Evolutionary conservation across 2,113 vertebrate species (phyloP), one percentile per base, ranked within the genome.

Genomic region (Sturnira hondurensis): DNA sequence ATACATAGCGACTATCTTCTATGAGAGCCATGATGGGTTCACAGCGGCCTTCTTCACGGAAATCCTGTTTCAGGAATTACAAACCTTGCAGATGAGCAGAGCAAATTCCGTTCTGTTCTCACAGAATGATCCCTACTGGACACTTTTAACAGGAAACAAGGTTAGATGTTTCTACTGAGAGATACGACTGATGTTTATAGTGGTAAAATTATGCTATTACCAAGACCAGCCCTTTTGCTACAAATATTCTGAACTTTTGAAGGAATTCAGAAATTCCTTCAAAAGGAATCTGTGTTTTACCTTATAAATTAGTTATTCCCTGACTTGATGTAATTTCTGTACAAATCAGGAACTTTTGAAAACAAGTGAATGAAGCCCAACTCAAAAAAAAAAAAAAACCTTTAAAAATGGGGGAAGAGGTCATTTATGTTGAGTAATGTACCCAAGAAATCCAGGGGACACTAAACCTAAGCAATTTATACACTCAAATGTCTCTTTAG

Each of bases 21-120:
- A 74, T 68, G 92, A 96, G 97, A 95, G 38, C 76, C 65, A 85
- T 73, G 95, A 84, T 71, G 71, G 47, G 33, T 83, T 98, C 97
- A 96, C 94, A 93, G 91, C 73, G 95, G 73, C 68, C 93, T 94
- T 96, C 86, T 70, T 89, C 81, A 93, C 92, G 89, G 89, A 96
- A 97, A 97, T 90, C 91, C 95, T 84, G 43, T 96, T 86, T 92
- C 85, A 97, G 68, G 76, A 97, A 93, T 86, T 91, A 89, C 50
- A 95, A 92, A 98, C 92, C 63, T 97, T 94, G 31, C 47, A 91
- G 74, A 94, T 81, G 1, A 93, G 82, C 68, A 89, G 6, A 97
- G 85, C 41, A 97, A 52, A 71, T 26, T 88, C 70, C 76, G 52
- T 93, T 90, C 73, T 38, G 16, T 91, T 95, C 67, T 86, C 73